These are phyloP conservation scores for Phrixothrix hirtus DNA, from an alignment of 2,888 invertebrate genomes.

Conservation along the genomic window DNA sequence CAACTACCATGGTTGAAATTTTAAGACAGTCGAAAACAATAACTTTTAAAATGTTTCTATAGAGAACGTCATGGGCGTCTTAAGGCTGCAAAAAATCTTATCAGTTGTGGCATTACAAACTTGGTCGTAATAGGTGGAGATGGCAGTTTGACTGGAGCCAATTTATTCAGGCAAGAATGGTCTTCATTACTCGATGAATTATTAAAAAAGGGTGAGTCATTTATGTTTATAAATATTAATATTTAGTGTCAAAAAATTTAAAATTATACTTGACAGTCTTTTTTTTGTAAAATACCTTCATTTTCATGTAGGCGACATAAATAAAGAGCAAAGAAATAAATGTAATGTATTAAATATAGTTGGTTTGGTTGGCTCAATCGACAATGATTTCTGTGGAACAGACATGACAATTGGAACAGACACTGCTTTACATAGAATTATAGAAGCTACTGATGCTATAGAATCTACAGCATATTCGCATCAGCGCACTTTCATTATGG, in stretches of 20 bases:
- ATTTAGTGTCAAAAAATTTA: too few species aligned
- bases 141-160: conserved; percentile 97
- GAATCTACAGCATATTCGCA: conserved; percentile 98
- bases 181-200: conserved; percentile 83
- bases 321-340: conserved; percentile 74
- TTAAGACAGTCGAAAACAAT: too few species aligned
- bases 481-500: conserved; percentile 99
- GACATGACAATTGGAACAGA: conserved; percentile 99
- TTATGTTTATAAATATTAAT: too few species aligned
- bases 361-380: conserved; percentile 98
- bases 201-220: conserved; percentile 45
- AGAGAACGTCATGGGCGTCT: conserved; percentile 85
- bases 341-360: conserved; percentile 85
- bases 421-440: conserved; percentile 91
- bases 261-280: too few species aligned
- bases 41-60: too few species aligned
- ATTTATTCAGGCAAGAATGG: conserved; percentile 95
- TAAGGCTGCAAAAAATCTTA: conserved; percentile 90
- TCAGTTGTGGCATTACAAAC: conserved; percentile 87
- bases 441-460: conserved; percentile 98
- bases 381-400: conserved; percentile 99
- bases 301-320: conserved; percentile 71
- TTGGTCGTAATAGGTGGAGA: conserved; percentile 98
- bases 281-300: too few species aligned
- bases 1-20: too few species aligned